Conservation (phyloP, 2,113 vertebrate species). For the Bungarus multicinctus region DNA sequence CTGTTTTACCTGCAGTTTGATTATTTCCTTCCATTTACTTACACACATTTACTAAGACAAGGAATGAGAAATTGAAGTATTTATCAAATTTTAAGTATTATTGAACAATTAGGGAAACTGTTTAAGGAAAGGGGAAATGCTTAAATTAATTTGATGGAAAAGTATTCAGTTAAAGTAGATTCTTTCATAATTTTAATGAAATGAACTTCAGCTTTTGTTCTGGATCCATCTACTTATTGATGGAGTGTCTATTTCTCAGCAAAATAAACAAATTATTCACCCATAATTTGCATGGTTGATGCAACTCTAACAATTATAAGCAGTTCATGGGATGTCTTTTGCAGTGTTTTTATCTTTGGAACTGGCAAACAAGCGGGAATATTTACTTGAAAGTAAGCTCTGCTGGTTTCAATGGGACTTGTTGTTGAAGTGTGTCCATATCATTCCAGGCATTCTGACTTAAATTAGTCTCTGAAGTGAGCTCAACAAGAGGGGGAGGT, state of each 20-base stretch:
- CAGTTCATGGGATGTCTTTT: background rate
- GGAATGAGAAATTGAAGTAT: background rate
- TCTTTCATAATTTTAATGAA: background rate
- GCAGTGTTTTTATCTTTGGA: background rate
- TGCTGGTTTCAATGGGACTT: slow-evolving; percentile 5
- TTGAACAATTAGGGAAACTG: background rate
- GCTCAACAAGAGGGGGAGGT: slow-evolving; percentile 19
- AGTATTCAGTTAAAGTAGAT: background rate
- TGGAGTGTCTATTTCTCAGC: background rate
- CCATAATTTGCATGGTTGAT: background rate
- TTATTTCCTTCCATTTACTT: background rate
- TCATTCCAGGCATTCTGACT: slow-evolving; percentile 25
- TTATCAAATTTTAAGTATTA: background rate
- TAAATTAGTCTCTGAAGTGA: slow-evolving; percentile 31
- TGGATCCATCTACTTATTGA: background rate
- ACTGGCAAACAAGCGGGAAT: background rate
- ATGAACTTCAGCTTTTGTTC: background rate
- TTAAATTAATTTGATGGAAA: background rate
- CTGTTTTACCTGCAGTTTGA: background rate
- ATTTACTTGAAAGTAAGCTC: slow-evolving; percentile 22
- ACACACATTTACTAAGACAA: background rate
- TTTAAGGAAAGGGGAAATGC: background rate
- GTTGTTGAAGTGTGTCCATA: slow-evolving; percentile 19
- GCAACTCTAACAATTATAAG: background rate
- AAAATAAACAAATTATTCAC: background rate